Base-by-base conservation (phyloP, 2,113 vertebrate species). In the Cathartes aura region DNA sequence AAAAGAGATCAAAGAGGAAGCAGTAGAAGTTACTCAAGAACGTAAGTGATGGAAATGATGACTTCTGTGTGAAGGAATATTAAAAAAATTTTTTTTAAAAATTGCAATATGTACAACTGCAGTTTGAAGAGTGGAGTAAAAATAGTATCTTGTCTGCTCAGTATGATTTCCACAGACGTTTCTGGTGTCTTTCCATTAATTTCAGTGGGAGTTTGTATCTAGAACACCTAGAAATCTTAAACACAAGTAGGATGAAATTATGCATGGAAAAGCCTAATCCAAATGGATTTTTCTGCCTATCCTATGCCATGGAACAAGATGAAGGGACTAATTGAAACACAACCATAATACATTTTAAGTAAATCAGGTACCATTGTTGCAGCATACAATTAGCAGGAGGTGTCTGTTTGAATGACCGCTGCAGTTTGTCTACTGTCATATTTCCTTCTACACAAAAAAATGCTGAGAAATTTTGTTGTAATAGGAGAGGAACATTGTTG, bases 31-130 rank as follows among this genome's bases (percentile, higher is more conserved):
- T 59, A 68, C 29, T 83, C 12, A 73, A 56, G 53, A 76, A 48
- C 5, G 1, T 5, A 24, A 32, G 6, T 42, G 30, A 50, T 71
- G 34, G 30, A 71, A 81, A 27, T 50, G 0, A 42, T 53, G 11
- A 60, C 19, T 68, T 68, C 11, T 76, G 1, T 21, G 18, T 73
- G 40, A 85, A 67, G 17, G 21, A 55, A 48, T 78, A 22, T 22
- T 21, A 12, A 70, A 50, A 80, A 68, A 52, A 30, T 12, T 52
- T 29, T 53, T 53, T 8, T 9, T 4, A 36, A 74, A 21, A n/a
- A 43, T n/a, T 32, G 26, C 22, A 43, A 1, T 60, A 40, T 0
- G 0, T 64, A 15, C 1, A 2, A 43, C 27, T 66, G 38, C 38
- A 53, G 18, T 84, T 78, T 47, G 59, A 73, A 76, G 52, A 47